phyloP scores from a whole-genome alignment of 2,888 invertebrate species.

The Parthenolecanium corni region DNA sequence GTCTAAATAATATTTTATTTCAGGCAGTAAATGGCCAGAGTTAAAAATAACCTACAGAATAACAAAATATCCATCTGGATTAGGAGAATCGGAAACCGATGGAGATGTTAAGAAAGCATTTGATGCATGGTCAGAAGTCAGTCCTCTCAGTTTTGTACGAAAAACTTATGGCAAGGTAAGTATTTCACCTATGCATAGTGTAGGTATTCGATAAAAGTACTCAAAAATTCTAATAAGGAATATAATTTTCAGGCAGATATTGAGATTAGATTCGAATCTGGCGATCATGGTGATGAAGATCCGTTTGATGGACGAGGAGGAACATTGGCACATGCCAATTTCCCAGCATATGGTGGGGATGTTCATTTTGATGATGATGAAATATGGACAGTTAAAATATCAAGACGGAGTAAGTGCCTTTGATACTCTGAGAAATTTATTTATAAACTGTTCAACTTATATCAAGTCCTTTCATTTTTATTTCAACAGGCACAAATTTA shows the following conservation, averaged over 20 bases:
- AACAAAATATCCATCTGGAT: slow-evolving; percentile 68
- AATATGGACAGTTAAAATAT: too few relatives aligned
- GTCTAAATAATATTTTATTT: too few relatives aligned
- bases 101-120: slow-evolving; percentile 73
- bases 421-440: too few relatives aligned
- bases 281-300: slow-evolving; percentile 90
- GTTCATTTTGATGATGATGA: slow-evolving; percentile 97
- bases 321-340: slow-evolving; percentile 92
- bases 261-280: slow-evolving; percentile 74
- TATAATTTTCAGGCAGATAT: slow-evolving; percentile 58
- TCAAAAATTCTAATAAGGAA: too few relatives aligned
- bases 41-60: slow-evolving; percentile 81
- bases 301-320: slow-evolving; percentile 92
- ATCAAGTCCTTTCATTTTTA: too few relatives aligned
- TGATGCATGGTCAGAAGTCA: slow-evolving; percentile 73
- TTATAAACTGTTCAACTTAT: too few relatives aligned
- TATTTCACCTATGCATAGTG: too few relatives aligned
- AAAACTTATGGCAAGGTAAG: slow-evolving; percentile 42
- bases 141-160: slow-evolving; percentile 67
- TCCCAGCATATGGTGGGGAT: slow-evolving; percentile 92
- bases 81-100: slow-evolving; percentile 60
- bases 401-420: too few relatives aligned
- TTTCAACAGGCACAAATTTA: too few relatives aligned
- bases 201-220: too few relatives aligned
- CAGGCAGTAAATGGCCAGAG: slow-evolving; percentile 88